Conservation (phyloP, 2,113 vertebrate species). For the Ammodramus savannarum region DNA sequence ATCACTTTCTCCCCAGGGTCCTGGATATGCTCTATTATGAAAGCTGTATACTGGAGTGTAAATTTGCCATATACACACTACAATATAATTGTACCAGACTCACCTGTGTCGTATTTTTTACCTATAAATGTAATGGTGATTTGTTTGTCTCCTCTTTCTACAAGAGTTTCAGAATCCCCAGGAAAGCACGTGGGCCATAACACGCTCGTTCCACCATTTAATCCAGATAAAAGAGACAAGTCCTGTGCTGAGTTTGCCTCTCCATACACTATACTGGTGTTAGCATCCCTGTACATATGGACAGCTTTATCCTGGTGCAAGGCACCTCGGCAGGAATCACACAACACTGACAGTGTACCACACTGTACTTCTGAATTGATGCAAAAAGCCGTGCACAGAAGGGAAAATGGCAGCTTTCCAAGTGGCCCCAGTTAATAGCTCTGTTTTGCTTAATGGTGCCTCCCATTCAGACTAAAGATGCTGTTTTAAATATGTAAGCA, state of each 20-base stretch:
- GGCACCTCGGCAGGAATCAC: not conserved
- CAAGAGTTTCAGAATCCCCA: not conserved
- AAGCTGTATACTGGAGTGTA: constrained; percentile 11
- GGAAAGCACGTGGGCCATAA: not conserved
- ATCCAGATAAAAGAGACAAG: not conserved
- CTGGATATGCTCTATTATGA: constrained; percentile 9
- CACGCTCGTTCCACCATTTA: not conserved
- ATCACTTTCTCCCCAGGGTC: constrained; percentile 8
- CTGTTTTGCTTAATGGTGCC: constrained; percentile 66
- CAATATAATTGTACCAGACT: constrained; percentile 13
- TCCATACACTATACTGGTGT: fast-evolving
- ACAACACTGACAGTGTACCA: not conserved
- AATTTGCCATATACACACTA: constrained; percentile 8
- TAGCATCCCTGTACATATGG: fast-evolving
- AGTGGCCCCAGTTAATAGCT: constrained; percentile 64
- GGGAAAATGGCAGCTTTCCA: constrained; percentile 58
- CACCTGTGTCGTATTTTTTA: constrained; percentile 2
- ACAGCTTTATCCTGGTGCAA: not conserved
- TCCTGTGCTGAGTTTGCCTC: not conserved
- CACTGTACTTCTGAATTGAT: not conserved
- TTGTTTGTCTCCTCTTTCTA: not conserved
- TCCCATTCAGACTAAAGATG: constrained; percentile 60
- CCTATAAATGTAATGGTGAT: constrained; percentile 4
- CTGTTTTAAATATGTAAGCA: constrained; percentile 69
- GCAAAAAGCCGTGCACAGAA: not conserved